Percentiles rank a stretch among this genome's conserved stretches.
Conservation (phyloP, 2,797 vertebrate species). For the Epinephelus coioides region DNA sequence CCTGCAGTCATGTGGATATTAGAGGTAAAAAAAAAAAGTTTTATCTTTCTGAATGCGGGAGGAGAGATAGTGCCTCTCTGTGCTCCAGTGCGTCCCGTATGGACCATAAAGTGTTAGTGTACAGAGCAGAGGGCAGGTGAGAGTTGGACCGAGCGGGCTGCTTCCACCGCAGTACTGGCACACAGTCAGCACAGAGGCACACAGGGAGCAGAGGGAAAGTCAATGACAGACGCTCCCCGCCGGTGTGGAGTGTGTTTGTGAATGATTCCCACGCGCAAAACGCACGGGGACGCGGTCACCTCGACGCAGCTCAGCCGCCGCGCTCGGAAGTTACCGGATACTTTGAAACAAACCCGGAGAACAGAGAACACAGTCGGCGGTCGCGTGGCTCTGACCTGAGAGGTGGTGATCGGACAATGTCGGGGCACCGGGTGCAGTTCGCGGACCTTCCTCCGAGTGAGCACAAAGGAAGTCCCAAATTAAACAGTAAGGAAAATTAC, state of each 20-base stretch:
- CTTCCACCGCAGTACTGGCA: slow-evolving; percentile 76
- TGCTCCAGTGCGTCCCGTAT: neutral
- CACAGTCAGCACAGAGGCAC: slow-evolving; percentile 45
- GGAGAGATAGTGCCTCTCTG: slow-evolving; percentile 11
- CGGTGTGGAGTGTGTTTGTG: neutral
- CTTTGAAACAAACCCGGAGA: slow-evolving; percentile 50
- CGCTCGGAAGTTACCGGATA: slow-evolving; percentile 73
- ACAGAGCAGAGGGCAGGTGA: slow-evolving; percentile 68
- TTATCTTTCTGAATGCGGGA: slow-evolving; percentile 43
- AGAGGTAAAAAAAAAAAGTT: slow-evolving; percentile 44
- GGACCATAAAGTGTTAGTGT: slow-evolving; percentile 12
- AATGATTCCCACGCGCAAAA: slow-evolving; percentile 46
- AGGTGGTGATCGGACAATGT: slow-evolving; percentile 74
- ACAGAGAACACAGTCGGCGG: slow-evolving; percentile 13
- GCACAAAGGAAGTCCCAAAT: slow-evolving; percentile 80
- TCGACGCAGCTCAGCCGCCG: slow-evolving; percentile 16
- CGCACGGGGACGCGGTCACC: slow-evolving; percentile 33
- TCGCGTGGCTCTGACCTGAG: slow-evolving; percentile 52
- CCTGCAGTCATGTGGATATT: slow-evolving; percentile 77
- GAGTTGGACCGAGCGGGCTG: slow-evolving; percentile 44
- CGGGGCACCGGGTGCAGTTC: slow-evolving; percentile 90
- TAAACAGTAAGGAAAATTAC: slow-evolving; percentile 80
- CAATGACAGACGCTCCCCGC: slow-evolving; percentile 46
- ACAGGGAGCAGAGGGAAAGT: slow-evolving; percentile 40
- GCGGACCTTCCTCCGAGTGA: slow-evolving; percentile 84